These are phyloP conservation scores for Ariolimax columbianus DNA, from an alignment of 2,888 invertebrate genomes.

Conservation along the genomic window DNA sequence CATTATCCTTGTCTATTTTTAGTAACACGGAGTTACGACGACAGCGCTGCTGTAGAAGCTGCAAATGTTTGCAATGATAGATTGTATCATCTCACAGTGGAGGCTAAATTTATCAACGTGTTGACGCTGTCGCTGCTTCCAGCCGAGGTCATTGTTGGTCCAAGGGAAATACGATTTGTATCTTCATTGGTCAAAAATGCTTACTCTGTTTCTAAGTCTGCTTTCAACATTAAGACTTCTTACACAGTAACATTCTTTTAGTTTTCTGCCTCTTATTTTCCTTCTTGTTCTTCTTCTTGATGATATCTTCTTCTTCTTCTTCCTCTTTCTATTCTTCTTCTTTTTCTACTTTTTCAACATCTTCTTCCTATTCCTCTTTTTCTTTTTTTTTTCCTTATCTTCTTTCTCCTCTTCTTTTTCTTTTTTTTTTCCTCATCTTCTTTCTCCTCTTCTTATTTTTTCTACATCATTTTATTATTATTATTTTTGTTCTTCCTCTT, in stretches of 20 bases:
- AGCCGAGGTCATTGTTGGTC: not conserved
- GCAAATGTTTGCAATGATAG: constrained; percentile 15
- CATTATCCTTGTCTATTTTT: constrained; percentile 30
- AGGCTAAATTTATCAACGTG: constrained; percentile 16
- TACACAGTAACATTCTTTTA: constrained; percentile 2
- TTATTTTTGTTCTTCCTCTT: no score
- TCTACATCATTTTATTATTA: no score
- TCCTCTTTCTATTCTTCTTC: no score
- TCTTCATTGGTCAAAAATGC: constrained; percentile 22
- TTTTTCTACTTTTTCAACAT: no score
- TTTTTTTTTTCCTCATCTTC: no score
- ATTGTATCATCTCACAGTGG: constrained; percentile 1
- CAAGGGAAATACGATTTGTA: not conserved
- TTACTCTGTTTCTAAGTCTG: not conserved
- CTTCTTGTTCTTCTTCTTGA: no score
- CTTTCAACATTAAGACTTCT: constrained; percentile 10
- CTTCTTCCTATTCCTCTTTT: no score
- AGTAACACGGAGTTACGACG: not conserved
- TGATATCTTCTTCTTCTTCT: no score
- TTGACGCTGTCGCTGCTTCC: not conserved
- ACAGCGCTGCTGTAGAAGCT: constrained; percentile 25
- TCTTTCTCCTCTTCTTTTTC: no score
- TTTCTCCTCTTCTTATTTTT: no score
- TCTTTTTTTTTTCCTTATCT: no score
- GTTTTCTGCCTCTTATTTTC: not conserved